Evolutionary conservation across 64 coral and sea anemone genomes (phyloP).

Genomic region (Cladopsammia gracilis): DNA sequence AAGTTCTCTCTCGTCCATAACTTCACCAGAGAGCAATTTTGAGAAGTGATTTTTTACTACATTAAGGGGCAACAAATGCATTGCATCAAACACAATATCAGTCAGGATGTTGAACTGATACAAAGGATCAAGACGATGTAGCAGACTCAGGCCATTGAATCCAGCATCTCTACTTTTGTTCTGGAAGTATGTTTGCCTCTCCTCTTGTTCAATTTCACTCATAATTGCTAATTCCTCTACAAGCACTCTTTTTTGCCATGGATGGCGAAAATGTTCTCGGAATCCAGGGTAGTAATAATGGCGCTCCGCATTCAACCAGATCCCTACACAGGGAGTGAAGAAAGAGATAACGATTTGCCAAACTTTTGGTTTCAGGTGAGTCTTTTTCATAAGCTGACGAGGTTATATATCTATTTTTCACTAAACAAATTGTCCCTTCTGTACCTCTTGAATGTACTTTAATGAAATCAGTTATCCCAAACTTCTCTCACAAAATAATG

Average conservation of each 20-base stretch:
- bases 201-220: constrained; percentile 71
- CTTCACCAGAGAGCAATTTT: constrained; percentile 43
- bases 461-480: too few species aligned
- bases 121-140: constrained; percentile 69
- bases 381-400: too few species aligned
- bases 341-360: not conserved
- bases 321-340: not conserved
- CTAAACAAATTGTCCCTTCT: not conserved
- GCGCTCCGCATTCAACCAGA: constrained; percentile 50
- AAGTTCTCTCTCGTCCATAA: constrained; percentile 50
- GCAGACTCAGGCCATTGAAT: constrained; percentile 66
- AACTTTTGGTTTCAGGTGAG: not conserved
- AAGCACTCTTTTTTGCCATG: constrained; percentile 65
- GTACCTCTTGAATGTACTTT: not conserved
- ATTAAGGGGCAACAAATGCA: constrained; percentile 76
- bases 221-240: constrained; percentile 61
- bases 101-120: constrained; percentile 70
- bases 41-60: constrained; percentile 75
- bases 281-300: constrained; percentile 82
- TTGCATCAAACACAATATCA: constrained; percentile 81
- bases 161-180: constrained; percentile 55
- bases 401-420: too few species aligned
- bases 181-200: constrained; percentile 62
- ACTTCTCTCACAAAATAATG: not conserved
- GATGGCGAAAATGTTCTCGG: constrained; percentile 65